phyloP scores from a whole-genome alignment of 2,113 vertebrate species.

The Trinectes maculatus region DNA sequence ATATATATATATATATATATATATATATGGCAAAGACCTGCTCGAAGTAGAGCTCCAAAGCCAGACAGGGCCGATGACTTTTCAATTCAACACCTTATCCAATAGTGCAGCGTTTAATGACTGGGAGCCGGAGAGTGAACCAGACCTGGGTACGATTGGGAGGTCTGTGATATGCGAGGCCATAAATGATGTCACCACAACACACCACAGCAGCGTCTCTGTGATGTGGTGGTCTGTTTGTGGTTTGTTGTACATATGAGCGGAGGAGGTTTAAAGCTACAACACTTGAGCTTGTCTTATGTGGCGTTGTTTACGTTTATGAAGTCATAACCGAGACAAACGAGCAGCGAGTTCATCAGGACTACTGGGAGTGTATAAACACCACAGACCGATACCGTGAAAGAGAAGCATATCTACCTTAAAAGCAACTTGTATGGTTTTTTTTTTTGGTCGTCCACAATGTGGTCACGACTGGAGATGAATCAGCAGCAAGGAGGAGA shows the following conservation, averaged over 20 bases:
- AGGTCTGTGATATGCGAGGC: constrained; percentile 48
- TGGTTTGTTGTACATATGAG: constrained; percentile 53
- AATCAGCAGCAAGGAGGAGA: constrained; percentile 1
- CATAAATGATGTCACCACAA: constrained; percentile 67
- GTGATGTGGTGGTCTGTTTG: constrained; percentile 68
- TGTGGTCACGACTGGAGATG: constrained; percentile 5
- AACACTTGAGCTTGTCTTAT: constrained; percentile 56
- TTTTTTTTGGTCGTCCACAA: constrained; percentile 31
- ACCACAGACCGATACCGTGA: constrained; percentile 9
- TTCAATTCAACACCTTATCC: constrained; percentile 29
- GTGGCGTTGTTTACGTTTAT: constrained; percentile 66
- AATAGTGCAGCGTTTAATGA: constrained; percentile 31
- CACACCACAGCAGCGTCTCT: constrained; percentile 41
- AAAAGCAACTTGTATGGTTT: constrained; percentile 27
- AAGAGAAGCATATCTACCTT: not conserved
- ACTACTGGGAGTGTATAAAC: constrained; percentile 43
- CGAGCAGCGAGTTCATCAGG: constrained; percentile 42
- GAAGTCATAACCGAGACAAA: constrained; percentile 62
- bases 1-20: too few relatives aligned
- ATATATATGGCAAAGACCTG: constrained; percentile 56
- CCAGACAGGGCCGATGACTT: constrained; percentile 36
- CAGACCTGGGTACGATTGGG: constrained; percentile 26
- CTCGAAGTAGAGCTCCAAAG: constrained; percentile 28
- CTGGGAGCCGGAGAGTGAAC: constrained; percentile 31
- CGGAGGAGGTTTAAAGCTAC: constrained; percentile 54